Base-by-base conservation (phyloP, 2,113 vertebrate genomes). In the Phalacrocorax brasilianus region DNA sequence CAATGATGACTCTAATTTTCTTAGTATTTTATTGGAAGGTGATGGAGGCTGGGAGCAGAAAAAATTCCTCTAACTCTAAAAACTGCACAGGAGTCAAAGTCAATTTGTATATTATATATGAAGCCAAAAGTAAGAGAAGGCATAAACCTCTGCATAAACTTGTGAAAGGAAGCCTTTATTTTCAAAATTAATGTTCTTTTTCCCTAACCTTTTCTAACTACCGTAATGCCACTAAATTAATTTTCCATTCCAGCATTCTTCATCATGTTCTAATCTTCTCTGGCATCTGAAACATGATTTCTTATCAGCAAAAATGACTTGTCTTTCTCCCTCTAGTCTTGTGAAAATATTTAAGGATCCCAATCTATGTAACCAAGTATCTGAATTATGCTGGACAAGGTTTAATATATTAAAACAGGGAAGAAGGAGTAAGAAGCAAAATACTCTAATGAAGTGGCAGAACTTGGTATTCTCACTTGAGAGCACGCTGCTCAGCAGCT, bases 211-310 rank as follows among this genome's bases (percentile, higher is more conserved):
- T 71, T 80, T 83, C 78, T 74, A 93, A 88, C 26, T 88, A 44
- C 38, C 4, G 2, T 71, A 90, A 91, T 49, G 12, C 47, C 50
- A 42, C 45, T 52, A 91, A 94, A 84, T 93, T 92, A 94, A 53
- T 91, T 96, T 97, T 95, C 73, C 70, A 62, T 89, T 94, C 83
- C 88, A 71, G 9, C 79, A 58, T 91, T 91, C 33, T 56, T 94
- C 56, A 47, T 75, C 49, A 30, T 20, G 14, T 67, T 86, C 17
- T 92, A 93, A 96, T 94, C 83, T 92, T 81, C 88, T 85, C 58
- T 91, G 83, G 68, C 30, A 49, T 78, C 52, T 82, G 56, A 93
- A 91, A 55, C 1, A 4, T 49, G 28, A 44, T 61, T 95, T 88
- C 49, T 38, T 81, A 75, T 61, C 49, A 78, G 35, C 28, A 91